Base-by-base conservation (phyloP, 2,113 vertebrate species). In the Nyctibius bracteatus region DNA sequence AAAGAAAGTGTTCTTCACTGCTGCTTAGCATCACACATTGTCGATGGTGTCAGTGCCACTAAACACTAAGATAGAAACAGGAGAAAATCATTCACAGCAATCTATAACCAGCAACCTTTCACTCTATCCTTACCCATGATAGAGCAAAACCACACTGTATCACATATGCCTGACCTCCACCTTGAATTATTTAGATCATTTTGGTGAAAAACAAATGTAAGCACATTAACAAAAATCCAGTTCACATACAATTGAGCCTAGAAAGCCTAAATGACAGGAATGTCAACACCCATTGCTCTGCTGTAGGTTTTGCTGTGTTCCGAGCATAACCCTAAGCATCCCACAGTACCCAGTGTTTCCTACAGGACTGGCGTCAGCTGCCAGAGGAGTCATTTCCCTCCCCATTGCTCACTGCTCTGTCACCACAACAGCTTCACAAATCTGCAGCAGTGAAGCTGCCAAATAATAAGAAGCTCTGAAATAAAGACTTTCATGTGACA, bases 311-410 rank as follows among this genome's bases (percentile, higher is more conserved):
- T n/a, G 35, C 18, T 52, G 67, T 30, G 12, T 31, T 71, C 30
- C 37, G 27, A 74, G 55, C 16, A 59, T 27, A 65, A 31, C 8
- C 12, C 14, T 28, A 44, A 71, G 46, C 19, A 28, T 31, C 39
- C 62, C 10, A 21, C 49, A 46, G 28, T 5, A 55, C 3, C 6
- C 37, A 62, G 37, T 1, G 0, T 13, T 68, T 68, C 39, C 35
- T 31, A 24, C 0, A 2, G 44, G 14, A 41, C n/a, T 0, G 3
- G 49, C 28, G 75, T 5, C 0, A 0, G 25, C 41, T 65, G 58
- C 39, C 22, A 20, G 12, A 68, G 55, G 39, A 9, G 44, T 63
- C 19, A 8, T 7, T 28, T 59, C 27, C 28, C 25, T 66, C 43
- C 16, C 47, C 0, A 1, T 14, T 27, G 13, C 35, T 63, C 39